Evolutionary conservation across 1,140 invertebrate species (phyloP).

Genomic region (Cheumatopsyche charites): DNA sequence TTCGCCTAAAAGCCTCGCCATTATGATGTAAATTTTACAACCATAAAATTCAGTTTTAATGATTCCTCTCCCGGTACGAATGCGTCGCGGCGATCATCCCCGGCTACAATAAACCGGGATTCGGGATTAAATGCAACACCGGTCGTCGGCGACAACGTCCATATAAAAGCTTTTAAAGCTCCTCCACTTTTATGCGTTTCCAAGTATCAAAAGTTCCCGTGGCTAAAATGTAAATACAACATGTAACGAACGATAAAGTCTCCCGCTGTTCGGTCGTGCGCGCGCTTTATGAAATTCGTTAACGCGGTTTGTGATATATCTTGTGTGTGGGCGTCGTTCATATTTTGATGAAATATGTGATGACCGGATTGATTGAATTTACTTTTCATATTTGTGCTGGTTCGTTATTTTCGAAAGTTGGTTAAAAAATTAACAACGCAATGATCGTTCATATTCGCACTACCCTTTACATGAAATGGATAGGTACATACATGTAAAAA

Average conservation of each 20-base stretch:
- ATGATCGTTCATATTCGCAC: too few relatives aligned
- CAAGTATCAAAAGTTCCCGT: background rate
- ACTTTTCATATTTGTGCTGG: too few relatives aligned
- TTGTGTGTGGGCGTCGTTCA: background rate
- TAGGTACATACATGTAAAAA: too few relatives aligned
- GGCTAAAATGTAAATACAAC: slow-evolving; percentile 16
- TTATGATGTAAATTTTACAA: slow-evolving; percentile 45
- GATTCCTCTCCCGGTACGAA: slow-evolving; percentile 34
- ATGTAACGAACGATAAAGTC: background rate
- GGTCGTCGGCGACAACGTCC: slow-evolving; percentile 5
- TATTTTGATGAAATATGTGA: background rate
- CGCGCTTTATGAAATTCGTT: background rate
- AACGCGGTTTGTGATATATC: too few relatives aligned
- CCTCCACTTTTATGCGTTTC: slow-evolving; percentile 19
- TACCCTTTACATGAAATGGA: too few relatives aligned
- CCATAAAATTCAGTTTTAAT: slow-evolving; percentile 47
- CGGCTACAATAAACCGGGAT: slow-evolving; percentile 32
- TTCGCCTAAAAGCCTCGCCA: slow-evolving; percentile 25
- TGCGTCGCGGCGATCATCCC: slow-evolving; percentile 22
- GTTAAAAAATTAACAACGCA: too few relatives aligned
- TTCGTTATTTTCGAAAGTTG: too few relatives aligned
- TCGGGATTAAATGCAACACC: slow-evolving; percentile 16
- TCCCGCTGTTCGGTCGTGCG: background rate
- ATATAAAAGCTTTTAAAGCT: slow-evolving; percentile 35
- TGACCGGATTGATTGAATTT: background rate